These are phyloP conservation scores for Psephotus haematonotus DNA, from an alignment of 2,113 vertebrate genomes.

Conservation along the genomic window DNA sequence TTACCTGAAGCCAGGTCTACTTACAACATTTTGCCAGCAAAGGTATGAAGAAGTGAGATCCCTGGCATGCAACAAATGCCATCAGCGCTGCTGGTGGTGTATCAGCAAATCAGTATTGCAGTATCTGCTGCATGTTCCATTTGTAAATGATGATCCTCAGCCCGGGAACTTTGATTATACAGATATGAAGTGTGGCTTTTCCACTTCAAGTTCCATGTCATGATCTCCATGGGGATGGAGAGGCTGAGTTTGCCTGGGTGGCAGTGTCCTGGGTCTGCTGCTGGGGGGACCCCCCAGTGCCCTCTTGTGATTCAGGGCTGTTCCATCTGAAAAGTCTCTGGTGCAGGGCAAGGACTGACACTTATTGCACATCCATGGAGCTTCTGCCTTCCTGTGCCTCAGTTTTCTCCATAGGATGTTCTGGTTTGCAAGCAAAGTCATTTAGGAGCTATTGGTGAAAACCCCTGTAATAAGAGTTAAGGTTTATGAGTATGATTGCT, in stretches of 20 bases:
- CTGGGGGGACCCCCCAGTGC: background rate
- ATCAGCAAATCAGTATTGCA: background rate
- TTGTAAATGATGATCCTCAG: background rate
- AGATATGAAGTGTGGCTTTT: background rate
- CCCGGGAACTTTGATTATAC: background rate
- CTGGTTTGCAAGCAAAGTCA: background rate
- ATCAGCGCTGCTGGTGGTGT: background rate
- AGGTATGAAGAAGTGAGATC: background rate
- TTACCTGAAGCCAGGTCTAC: background rate
- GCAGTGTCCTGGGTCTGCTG: background rate
- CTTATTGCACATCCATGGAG: accelerated
- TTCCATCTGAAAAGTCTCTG: background rate
- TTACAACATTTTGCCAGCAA: background rate
- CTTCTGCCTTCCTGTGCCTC: background rate
- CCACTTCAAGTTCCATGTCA: background rate
- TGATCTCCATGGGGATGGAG: background rate
- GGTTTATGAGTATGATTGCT: background rate
- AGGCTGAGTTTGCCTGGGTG: background rate
- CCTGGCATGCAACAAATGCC: background rate
- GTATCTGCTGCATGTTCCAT: background rate
- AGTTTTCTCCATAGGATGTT: background rate
- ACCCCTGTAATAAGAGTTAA: background rate
- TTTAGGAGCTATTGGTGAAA: background rate
- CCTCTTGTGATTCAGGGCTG: background rate
- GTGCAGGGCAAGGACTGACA: background rate